These are phyloP conservation scores for Pegoplata infirma DNA, from an alignment of 2,888 invertebrate species.

Conservation along the genomic window DNA sequence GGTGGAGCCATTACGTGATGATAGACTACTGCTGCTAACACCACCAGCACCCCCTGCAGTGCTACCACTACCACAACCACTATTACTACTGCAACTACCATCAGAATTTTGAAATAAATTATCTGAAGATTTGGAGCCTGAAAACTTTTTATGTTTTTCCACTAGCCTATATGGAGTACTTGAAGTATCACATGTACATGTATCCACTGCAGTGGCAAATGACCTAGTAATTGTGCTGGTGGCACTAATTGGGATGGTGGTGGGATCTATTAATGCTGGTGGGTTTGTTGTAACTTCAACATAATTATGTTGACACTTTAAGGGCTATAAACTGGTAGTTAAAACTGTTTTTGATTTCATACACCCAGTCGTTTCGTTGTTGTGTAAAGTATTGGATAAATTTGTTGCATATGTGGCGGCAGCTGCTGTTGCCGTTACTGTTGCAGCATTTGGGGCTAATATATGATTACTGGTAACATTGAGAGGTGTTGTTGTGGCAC, in stretches of 20 bases:
- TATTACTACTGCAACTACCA: slow-evolving; percentile 33
- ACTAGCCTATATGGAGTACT: slow-evolving; percentile 6
- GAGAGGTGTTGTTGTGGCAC: slow-evolving; percentile 63
- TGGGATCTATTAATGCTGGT: slow-evolving; percentile 13
- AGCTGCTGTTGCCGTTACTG: slow-evolving; percentile 44
- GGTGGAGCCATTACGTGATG: slow-evolving; percentile 44
- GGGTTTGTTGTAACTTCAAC: slow-evolving; percentile 30
- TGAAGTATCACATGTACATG: background rate
- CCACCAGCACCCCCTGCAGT: background rate
- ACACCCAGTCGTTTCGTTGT: slow-evolving; percentile 52
- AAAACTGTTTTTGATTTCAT: slow-evolving; percentile 44
- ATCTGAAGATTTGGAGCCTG: slow-evolving; percentile 50
- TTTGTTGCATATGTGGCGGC: slow-evolving; percentile 52
- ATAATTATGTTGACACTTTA: slow-evolving; percentile 30
- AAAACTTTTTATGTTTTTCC: slow-evolving; percentile 8
- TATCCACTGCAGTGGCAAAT: slow-evolving; percentile 4
- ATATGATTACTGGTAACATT: slow-evolving; percentile 61
- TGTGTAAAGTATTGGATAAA: slow-evolving; percentile 47
- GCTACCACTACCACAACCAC: slow-evolving; percentile 25
- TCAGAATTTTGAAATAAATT: slow-evolving; percentile 35
- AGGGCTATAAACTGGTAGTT: slow-evolving; percentile 75
- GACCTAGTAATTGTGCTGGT: no score
- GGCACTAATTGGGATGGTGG: background rate
- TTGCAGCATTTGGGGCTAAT: slow-evolving; percentile 40
- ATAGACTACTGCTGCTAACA: slow-evolving; percentile 17